Percentiles rank a stretch among this genome's conserved stretches.
phyloP scores from a whole-genome alignment of 2,113 vertebrate genomes.

The Pedionomus torquatus region DNA sequence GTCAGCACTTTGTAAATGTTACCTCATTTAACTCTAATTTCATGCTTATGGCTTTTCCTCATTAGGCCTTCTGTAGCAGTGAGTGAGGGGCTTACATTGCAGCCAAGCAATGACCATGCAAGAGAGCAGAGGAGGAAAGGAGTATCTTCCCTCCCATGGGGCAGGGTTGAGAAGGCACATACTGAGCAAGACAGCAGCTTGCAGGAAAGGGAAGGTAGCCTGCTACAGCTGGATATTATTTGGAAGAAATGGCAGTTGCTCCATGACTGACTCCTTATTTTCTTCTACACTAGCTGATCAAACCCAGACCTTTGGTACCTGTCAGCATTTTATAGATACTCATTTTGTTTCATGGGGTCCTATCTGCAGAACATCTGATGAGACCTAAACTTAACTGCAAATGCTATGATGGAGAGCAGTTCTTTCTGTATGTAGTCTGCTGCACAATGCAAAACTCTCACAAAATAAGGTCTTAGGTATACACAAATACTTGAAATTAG shows the following conservation, averaged over 20 bases:
- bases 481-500: background rate
- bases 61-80: background rate
- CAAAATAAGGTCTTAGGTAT: background rate
- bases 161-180: background rate
- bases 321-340: background rate
- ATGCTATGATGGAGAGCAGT: background rate
- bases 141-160: rapidly evolving
- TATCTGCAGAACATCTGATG: background rate
- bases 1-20: background rate
- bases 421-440: background rate
- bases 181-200: background rate
- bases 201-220: background rate
- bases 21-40: background rate
- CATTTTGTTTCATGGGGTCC: background rate
- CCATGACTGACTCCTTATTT: background rate
- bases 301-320: background rate
- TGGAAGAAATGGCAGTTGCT: background rate
- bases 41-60: background rate
- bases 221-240: background rate
- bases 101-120: background rate
- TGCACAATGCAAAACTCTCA: background rate
- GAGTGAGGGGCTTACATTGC: background rate
- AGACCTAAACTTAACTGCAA: background rate
- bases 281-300: background rate
- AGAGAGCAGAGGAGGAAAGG: background rate